Evolutionary conservation across 2,113 vertebrate species (phyloP).

Genomic region (Grammomys surdaster): DNA sequence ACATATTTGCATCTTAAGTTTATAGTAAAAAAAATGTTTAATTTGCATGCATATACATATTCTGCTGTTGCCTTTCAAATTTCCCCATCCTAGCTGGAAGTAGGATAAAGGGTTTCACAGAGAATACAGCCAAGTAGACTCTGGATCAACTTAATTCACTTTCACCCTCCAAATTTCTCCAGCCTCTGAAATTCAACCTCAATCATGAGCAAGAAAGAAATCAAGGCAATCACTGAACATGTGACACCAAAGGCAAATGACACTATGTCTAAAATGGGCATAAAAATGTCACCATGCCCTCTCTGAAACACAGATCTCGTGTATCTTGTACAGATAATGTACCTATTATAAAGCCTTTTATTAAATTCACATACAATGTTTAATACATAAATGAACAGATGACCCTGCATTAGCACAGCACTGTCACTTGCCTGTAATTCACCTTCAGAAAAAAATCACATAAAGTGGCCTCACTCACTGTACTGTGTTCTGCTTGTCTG

Average conservation of each 20-base stretch:
- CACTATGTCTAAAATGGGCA: constrained; percentile 57
- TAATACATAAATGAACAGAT: neutral
- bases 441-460: neutral
- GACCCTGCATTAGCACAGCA: neutral
- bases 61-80: neutral
- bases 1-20: constrained; percentile 41
- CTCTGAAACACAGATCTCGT: constrained; percentile 42
- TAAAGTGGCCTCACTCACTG: neutral
- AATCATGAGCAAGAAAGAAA: constrained; percentile 42
- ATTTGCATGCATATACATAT: neutral
- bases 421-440: neutral
- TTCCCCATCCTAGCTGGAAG: neutral
- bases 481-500: neutral
- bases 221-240: neutral
- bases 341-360: neutral
- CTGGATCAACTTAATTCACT: neutral
- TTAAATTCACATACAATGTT: neutral
- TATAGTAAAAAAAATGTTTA: neutral
- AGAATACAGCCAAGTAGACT: neutral
- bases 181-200: constrained; percentile 55
- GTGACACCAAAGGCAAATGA: constrained; percentile 25
- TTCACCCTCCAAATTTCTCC: constrained; percentile 16
- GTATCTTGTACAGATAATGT: neutral
- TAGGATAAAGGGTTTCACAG: neutral
- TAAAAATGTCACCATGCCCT: neutral